Conservation (phyloP, 1,140 invertebrate species). For the Sweltsa coloradensis region DNA sequence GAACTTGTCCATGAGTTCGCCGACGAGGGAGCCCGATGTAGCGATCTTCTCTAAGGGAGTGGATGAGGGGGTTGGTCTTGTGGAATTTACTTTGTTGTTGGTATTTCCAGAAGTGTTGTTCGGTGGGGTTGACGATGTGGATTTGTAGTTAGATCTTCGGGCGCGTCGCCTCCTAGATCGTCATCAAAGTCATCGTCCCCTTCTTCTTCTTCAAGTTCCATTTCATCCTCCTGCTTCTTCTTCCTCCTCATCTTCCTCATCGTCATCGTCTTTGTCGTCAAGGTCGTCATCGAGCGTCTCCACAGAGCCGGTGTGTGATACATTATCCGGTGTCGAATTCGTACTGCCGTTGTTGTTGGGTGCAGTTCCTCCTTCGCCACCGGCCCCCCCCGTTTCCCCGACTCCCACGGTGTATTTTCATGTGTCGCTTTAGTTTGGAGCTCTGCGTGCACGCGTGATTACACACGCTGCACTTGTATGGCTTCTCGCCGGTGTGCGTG, state of each 20-base stretch:
- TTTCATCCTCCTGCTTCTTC: constrained; percentile 43
- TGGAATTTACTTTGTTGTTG: constrained; percentile 27
- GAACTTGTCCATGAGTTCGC: constrained; percentile 93
- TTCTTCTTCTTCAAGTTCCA: constrained; percentile 27
- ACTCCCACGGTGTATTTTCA: constrained; percentile 54
- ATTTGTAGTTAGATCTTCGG: constrained; percentile 64
- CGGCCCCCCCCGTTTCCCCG: constrained; percentile 27
- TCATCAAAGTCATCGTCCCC: constrained; percentile 42
- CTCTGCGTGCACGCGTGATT: constrained; percentile 40
- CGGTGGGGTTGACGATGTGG: constrained; percentile 33
- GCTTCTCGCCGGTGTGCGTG: constrained; percentile 57
- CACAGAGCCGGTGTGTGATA: constrained; percentile 48
- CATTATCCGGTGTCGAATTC: constrained; percentile 39
- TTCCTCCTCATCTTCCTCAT: constrained; percentile 53
- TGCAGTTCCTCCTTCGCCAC: constrained; percentile 36
- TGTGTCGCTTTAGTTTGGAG: constrained; percentile 76
- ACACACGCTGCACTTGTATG: constrained; percentile 46
- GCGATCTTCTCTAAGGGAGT: constrained; percentile 23
- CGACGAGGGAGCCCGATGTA: constrained; percentile 66
- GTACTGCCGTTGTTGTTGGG: constrained; percentile 19
- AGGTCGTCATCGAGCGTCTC: constrained; percentile 61
- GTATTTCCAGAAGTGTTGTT: constrained; percentile 22
- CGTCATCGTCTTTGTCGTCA: constrained; percentile 55
- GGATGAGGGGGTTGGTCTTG: constrained; percentile 25
- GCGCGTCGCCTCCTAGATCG: constrained; percentile 51